Evolutionary conservation across 2,797 vertebrate species (phyloP).

Genomic region (Lagorchestes hirsutus): DNA sequence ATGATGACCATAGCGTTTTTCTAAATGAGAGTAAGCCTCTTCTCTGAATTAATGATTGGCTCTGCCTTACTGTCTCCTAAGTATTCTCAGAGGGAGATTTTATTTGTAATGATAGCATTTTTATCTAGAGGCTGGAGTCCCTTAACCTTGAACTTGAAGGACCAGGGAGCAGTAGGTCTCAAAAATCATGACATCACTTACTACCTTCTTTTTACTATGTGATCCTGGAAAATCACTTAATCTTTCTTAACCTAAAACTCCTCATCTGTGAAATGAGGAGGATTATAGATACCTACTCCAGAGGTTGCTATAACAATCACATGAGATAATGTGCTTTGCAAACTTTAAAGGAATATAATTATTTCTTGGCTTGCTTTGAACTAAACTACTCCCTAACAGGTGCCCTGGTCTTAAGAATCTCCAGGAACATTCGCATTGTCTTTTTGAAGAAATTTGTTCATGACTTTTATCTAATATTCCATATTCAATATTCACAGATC

Average conservation of each 20-base stretch:
- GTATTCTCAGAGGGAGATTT: conserved; percentile 45
- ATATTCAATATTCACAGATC: not conserved
- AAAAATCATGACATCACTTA: conserved; percentile 9
- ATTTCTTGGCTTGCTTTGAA: not conserved
- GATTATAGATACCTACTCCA: not conserved
- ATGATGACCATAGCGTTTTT: not conserved
- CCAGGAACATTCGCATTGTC: not conserved
- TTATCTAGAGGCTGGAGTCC: conserved; percentile 42
- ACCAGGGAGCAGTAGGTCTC: not conserved
- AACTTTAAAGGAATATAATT: not conserved
- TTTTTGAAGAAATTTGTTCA: not conserved
- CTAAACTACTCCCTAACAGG: not conserved
- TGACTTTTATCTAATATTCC: not conserved
- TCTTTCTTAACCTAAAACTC: no score
- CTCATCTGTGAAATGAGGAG: not conserved
- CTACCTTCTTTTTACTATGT: not conserved
- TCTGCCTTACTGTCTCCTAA: conserved; percentile 18
- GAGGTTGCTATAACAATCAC: not conserved
- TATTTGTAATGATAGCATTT: conserved; percentile 60
- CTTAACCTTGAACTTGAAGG: conserved; percentile 61
- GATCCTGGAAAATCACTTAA: no score
- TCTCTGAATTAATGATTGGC: not conserved
- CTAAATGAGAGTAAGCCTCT: conserved; percentile 18
- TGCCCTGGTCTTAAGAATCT: not conserved
- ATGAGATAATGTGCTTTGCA: not conserved